Percentiles rank a stretch among this genome's conserved stretches.
phyloP scores from a whole-genome alignment of 2,113 vertebrate species.

The Hippopotamus amphibius region DNA sequence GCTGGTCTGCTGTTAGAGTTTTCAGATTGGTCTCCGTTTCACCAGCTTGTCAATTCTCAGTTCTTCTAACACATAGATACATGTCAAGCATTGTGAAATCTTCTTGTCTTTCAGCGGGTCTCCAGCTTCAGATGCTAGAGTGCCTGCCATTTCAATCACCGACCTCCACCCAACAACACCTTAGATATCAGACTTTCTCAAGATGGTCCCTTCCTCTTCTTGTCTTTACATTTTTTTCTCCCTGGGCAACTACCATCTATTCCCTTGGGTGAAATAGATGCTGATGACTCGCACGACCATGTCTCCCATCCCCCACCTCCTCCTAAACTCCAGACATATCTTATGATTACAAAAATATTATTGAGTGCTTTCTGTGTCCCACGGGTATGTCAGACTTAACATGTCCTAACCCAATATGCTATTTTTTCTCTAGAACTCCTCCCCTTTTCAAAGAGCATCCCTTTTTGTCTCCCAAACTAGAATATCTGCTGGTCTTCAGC shows the following conservation, averaged over 20 bases:
- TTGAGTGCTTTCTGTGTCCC: background rate
- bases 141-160: background rate
- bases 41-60: background rate
- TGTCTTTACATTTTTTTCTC: background rate
- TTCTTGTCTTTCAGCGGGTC: background rate
- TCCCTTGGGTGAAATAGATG: background rate
- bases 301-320: background rate
- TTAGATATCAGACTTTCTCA: background rate
- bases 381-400: background rate
- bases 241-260: background rate
- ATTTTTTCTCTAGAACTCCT: background rate
- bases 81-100: background rate
- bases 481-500: background rate
- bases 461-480: background rate
- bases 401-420: background rate
- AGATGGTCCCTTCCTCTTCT: background rate
- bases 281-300: background rate
- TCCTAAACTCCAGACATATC: background rate
- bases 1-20: background rate
- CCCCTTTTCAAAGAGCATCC: background rate
- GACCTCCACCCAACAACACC: background rate
- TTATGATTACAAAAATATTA: background rate
- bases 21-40: background rate
- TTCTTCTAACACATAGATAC: background rate
- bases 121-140: background rate